Evolutionary conservation across 2,797 vertebrate species (phyloP), one percentile per base, ranked within the genome.

Genomic region (Numenius phaeopus): DNA sequence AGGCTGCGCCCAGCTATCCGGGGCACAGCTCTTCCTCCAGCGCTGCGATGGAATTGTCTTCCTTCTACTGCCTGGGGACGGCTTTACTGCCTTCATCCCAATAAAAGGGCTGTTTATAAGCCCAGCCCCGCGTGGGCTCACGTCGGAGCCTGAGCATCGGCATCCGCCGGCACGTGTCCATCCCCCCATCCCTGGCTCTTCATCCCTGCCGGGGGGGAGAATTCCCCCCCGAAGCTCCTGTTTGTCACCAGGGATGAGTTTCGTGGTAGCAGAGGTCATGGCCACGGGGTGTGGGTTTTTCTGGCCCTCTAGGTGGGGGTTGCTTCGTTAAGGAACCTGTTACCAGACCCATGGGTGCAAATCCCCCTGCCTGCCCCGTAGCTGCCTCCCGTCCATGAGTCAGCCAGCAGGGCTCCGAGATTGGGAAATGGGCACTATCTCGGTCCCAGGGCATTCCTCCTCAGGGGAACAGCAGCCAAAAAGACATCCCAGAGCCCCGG

Each of bases 341-440:
- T 17, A 21, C 23, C 0, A 7, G 62, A 18, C 20, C 24, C 11
- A 5, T 1, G 2, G 42, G 40, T 52, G 46, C 22, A 20, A 39
- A 59, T 37, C 59, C 52, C 55, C 1, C 4, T 19, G 34, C 19
- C 23, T 3, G 3, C 46, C 55, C 65, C 6, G 7, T 11, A 42
- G 46, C 66, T 29, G 30, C 20, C 37, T 13, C 44, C 8, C 5
- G 2, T 15, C 3, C 2, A 7, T 11, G 49, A 15, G 23, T 37
- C 40, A 37, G 47, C 32, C 81, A 39, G 39, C 39, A 4, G n/a
- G 19, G 40, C 42, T 55, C 49, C 2, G 5, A 1, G 26, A 8
- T 0, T 0, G 34, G 26, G 58, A 27, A 50, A 29, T 0, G 3
- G 49, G 42, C 34, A 16, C 5, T 1, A 5, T 7, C 49, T 20